Evolutionary conservation across 2,113 vertebrate genomes (phyloP), one percentile per base, ranked within the genome.

Genomic region (Natator depressus): DNA sequence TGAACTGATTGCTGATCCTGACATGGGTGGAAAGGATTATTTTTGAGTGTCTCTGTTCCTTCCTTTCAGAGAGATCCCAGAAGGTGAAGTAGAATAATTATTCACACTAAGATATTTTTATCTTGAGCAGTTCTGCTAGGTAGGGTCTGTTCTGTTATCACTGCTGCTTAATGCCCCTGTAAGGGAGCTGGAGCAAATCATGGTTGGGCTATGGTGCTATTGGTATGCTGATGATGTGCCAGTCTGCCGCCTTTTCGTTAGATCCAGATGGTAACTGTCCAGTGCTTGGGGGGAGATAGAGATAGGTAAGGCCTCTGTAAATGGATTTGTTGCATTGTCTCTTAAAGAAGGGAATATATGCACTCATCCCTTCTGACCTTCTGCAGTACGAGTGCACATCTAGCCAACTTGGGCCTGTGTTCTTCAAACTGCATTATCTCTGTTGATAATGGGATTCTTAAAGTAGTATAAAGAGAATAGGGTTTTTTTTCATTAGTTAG

Each of bases 221-320:
- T 1, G 4, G 1, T 10, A 11, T 49, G 84, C 81, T 96, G 93
- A 95, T 97, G 92, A 95, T 92, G 94, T 94, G 92, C 95, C 95
- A 93, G 95, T 92, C 85, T 49, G 93, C 85, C 94, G 92, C 93
- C 96, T 91, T 92, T 0, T 1, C 1, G 10, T 82, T 92, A 92
- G 93, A 93, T 91, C 83, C 93, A 91, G 90, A 95, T 97, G 94
- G 83, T 97, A 69, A 92, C 95, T 92, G 96, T 92, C 95, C 94
- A 89, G 88, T 93, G 95, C 95, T 96, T 97, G 95, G 94, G 94
- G 95, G 96, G 92, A 42, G 79, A 65, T 38, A 22, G 42, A 59
- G 57, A 82, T 42, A 42, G 12, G 53, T 62, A 50, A 38, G 22
- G 24, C 54, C 31, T 80, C 49, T 62, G 46, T 31, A 90, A 94